Percentiles rank a stretch among this genome's conserved stretches.
Conservation (phyloP, 2,888 invertebrate species). For the Tinea pellionella region DNA sequence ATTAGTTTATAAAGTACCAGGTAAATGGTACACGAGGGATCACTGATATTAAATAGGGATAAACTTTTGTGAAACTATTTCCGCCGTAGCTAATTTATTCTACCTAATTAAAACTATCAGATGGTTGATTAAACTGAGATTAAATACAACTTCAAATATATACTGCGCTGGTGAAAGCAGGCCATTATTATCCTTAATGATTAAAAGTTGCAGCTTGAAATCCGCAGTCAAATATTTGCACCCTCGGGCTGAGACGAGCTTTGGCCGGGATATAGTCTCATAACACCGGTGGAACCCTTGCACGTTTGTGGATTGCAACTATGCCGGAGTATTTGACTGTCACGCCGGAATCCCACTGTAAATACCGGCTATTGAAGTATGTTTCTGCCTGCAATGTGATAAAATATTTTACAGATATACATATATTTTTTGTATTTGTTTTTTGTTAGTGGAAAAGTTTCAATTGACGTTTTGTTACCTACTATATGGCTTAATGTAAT, state of each 20-base stretch:
- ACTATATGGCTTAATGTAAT: no score
- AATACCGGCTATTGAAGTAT: background rate
- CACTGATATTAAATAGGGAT: background rate
- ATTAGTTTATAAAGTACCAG: background rate
- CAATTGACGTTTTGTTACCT: no score
- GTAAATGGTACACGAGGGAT: background rate
- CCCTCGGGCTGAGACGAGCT: background rate
- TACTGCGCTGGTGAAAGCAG: no score
- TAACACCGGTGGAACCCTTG: background rate
- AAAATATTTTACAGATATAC: no score
- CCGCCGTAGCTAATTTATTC: no score
- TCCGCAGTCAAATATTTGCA: conserved; percentile 9
- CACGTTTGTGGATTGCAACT: background rate
- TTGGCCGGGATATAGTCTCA: background rate
- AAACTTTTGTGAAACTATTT: background rate
- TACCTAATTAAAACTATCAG: no score
- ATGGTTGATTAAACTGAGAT: no score
- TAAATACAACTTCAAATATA: no score
- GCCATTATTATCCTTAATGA: background rate
- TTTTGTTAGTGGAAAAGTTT: no score
- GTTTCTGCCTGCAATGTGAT: background rate
- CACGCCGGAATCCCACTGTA: background rate
- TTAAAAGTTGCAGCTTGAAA: conserved; percentile 10
- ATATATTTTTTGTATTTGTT: no score
- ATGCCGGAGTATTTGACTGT: background rate